phyloP scores from a whole-genome alignment of 2,113 vertebrate species.

The Calyptomena viridis region DNA sequence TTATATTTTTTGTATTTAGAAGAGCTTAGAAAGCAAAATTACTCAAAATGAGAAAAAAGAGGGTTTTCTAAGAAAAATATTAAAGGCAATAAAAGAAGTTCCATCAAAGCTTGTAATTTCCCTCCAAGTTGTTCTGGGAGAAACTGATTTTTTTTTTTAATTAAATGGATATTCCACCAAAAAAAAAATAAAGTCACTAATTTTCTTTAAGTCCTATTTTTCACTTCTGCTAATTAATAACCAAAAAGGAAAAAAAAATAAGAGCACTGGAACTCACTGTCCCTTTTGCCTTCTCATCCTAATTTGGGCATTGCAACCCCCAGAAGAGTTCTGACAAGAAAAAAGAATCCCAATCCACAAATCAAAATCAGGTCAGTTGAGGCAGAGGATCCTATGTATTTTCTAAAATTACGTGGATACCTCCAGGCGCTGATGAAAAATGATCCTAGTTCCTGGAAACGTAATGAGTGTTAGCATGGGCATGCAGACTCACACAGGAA shows the following conservation, averaged over 20 bases:
- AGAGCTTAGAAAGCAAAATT: neutral
- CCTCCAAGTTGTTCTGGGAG: neutral
- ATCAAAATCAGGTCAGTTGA: conserved; percentile 65
- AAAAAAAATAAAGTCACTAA: neutral
- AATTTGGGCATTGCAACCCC: conserved; percentile 56
- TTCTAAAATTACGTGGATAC: conserved; percentile 54
- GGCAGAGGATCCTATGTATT: neutral
- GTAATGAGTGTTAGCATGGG: neutral
- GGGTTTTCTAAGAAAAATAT: neutral
- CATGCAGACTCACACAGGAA: rapidly evolving
- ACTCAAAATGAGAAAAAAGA: neutral
- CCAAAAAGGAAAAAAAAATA: neutral
- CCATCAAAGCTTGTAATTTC: neutral
- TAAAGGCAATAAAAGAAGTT: neutral
- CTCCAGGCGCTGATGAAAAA: conserved; percentile 31
- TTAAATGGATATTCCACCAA: neutral
- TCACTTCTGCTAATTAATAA: conserved; percentile 49
- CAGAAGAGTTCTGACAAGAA: neutral
- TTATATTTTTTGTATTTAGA: neutral
- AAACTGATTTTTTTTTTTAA: neutral
- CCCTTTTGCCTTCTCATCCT: conserved; percentile 50
- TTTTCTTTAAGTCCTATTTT: conserved; percentile 44
- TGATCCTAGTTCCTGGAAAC: conserved; percentile 16
- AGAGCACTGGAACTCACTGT: neutral
- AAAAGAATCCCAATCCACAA: conserved; percentile 59